Evolutionary conservation across 1,140 invertebrate genomes (phyloP), one percentile per base, ranked within the genome.

Genomic region (Laodelphax striatellus): DNA sequence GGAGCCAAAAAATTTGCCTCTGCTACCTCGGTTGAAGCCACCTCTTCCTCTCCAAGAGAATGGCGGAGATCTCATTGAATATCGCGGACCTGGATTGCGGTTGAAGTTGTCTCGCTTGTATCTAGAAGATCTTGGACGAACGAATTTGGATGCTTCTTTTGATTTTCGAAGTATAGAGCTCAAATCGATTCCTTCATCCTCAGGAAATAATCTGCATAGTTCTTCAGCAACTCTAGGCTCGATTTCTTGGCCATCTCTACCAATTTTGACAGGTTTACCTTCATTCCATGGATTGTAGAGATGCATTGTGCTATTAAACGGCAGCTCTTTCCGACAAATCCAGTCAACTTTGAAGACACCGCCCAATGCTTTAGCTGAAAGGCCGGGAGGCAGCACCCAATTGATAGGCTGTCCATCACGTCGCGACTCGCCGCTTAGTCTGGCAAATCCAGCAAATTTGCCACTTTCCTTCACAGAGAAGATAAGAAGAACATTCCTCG

Each of bases 381-480:
- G 80, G 14, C 93, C 93, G 5, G 92, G 92, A n/a, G 95, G 94
- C 60, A 98, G 72, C 28, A 97, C 92, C 95, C 96, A 98, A 28
- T 90, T 87, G 60, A 98, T 86, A 44, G 92, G 83, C 16, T 90
- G 84, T 31, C 88, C 86, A 76, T 95, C 92, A 67, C 92, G 85
- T 52, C 89, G 82, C 16, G 93, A 95, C 70, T 94, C 91, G 53
- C 85, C 86, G 57, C 84, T 80, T 62, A 98, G 76, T 62, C 95
- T 77, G 2, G 94, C 94, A 80, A 96, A 97, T 1, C 94, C 94
- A 73, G 84, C 80, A 78, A 90, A 89, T 70, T 93, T 92, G 62
- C 94, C 94, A 77, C 93, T 97, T 77, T 98, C 94, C 75, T 96
- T 97, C 0, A 98, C 94, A 52, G 94, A 97, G 79, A 97, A 98